A percentile compares a stretch with the other conserved stretches of the same genome.
Evolutionary conservation across 1,140 invertebrate genomes (phyloP).

Genomic region (Diprion similis): DNA sequence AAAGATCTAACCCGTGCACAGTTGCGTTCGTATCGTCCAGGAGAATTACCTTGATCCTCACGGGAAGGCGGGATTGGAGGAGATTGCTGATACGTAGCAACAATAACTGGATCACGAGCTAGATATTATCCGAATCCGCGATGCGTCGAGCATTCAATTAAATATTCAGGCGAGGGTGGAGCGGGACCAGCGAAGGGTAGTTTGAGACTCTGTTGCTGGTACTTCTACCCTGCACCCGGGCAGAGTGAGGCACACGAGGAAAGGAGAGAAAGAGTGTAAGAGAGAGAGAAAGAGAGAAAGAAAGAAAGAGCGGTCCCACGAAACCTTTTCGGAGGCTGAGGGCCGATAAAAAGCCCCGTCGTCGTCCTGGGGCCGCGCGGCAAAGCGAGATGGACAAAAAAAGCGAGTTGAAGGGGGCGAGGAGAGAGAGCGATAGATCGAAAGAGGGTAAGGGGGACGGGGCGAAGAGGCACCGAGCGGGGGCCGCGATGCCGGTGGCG

Average conservation of each 20-base stretch:
- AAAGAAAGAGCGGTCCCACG: conserved; percentile 35
- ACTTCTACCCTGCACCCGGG: too few species aligned
- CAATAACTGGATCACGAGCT: too few species aligned
- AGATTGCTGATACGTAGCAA: too few species aligned
- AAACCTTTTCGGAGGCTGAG: conserved; percentile 46
- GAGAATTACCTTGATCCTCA: too few species aligned
- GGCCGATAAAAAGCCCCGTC: conserved; percentile 51
- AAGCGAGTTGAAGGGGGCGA: conserved; percentile 11
- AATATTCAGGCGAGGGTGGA: too few species aligned
- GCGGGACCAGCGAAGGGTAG: too few species aligned
- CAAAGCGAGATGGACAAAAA: conserved; percentile 20
- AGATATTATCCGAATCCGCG: too few species aligned
- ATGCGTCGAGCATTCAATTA: too few species aligned
- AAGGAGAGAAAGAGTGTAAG: neutral
- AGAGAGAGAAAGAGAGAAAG: neutral
- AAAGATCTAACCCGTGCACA: too few species aligned
- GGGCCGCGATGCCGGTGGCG: conserved; percentile 24
- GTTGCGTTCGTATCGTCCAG: too few species aligned
- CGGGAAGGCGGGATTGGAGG: too few species aligned
- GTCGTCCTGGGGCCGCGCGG: conserved; percentile 36
- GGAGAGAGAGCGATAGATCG: conserved; percentile 11
- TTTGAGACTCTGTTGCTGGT: too few species aligned
- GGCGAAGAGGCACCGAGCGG: conserved; percentile 8
- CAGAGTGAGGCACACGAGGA: neutral
- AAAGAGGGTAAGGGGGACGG: conserved; percentile 15